Conservation (phyloP, 2,797 vertebrate species). For the Arctocebus calabarensis region DNA sequence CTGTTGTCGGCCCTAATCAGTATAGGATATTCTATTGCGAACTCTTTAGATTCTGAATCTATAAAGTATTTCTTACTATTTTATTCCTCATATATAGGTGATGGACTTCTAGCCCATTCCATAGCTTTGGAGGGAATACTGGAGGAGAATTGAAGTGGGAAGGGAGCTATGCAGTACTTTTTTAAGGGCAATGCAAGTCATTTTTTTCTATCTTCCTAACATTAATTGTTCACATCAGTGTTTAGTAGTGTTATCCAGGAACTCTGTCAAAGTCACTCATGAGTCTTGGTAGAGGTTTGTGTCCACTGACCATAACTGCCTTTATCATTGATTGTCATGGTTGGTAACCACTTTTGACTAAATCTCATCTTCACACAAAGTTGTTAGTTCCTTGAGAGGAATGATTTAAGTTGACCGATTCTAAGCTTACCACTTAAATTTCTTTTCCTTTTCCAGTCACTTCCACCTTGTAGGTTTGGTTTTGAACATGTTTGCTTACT, state of each 20-base stretch:
- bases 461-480: constrained; percentile 11
- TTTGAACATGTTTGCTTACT: neutral
- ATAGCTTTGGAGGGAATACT: neutral
- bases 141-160: neutral
- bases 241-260: neutral
- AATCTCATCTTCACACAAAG: neutral
- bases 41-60: no score
- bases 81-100: neutral
- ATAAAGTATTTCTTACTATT: no score
- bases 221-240: neutral
- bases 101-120: neutral
- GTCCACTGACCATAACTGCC: neutral
- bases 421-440: constrained; percentile 9
- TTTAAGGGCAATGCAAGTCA: neutral
- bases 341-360: neutral
- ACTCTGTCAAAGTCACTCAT: neutral
- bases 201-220: constrained; percentile 38
- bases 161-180: neutral
- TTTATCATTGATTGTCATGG: neutral
- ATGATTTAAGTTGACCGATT: constrained; percentile 21
- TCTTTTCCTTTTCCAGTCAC: constrained; percentile 39
- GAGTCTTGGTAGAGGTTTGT: neutral
- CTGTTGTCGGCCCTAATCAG: no score
- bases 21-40: no score
- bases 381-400: neutral